Conservation (phyloP, 1,140 invertebrate species). For the Eriosoma lanigerum region DNA sequence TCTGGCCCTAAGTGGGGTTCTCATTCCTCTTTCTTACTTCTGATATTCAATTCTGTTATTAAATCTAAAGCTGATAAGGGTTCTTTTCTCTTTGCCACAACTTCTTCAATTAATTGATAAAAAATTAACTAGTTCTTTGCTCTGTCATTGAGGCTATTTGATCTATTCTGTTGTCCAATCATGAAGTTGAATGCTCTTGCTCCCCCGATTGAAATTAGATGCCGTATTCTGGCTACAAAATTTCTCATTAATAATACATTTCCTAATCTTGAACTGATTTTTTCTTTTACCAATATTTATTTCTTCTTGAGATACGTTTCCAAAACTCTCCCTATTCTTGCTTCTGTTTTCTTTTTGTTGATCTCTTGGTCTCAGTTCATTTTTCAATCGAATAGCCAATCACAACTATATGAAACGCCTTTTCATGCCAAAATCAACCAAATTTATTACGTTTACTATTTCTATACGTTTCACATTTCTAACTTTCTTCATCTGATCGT, state of each 20-base stretch:
- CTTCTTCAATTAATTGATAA: not conserved
- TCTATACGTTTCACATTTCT: too few species aligned
- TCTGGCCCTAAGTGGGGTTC: not conserved
- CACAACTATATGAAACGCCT: not conserved
- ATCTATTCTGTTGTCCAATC: not conserved
- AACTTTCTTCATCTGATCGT: not conserved
- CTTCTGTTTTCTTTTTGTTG: not conserved
- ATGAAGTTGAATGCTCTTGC: not conserved
- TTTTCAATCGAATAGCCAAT: not conserved
- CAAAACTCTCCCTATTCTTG: not conserved
- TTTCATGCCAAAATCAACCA: not conserved
- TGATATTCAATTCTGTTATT: not conserved
- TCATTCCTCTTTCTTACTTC: not conserved
- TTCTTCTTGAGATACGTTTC: not conserved
- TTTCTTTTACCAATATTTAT: not conserved
- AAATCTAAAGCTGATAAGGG: not conserved
- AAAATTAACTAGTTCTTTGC: not conserved
- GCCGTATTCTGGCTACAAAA: not conserved
- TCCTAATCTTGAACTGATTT: not conserved
- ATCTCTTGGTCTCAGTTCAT: not conserved
- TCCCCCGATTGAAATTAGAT: not conserved
- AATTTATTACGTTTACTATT: not conserved
- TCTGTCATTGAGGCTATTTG: not conserved
- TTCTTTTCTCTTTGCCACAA: not conserved
- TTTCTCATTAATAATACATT: not conserved